Base-by-base conservation (phyloP, 2,797 vertebrate genomes). In the Fratercula arctica region DNA sequence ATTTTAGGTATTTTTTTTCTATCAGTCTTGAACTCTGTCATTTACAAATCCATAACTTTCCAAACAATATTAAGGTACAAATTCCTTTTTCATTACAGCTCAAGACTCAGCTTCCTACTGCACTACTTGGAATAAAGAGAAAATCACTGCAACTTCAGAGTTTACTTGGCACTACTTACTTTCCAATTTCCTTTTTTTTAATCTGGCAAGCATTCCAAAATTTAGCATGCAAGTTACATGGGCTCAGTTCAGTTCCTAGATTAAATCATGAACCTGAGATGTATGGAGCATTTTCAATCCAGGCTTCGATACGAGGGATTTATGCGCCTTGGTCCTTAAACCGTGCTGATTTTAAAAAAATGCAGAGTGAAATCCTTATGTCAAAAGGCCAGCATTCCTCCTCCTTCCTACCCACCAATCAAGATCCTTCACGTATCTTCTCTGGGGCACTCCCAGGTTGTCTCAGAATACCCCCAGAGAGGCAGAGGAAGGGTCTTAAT, bases 41-140 rank as follows among this genome's bases (percentile, higher is more conserved):
- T 70, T 89, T 48, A 82, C 21, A 90, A 88, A 82, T 16, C 45
- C 6, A 9, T 64, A 91, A 87, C 64, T 69, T 88, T 26, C 90
- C 35, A 63, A 93, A n/a, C 3, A 8, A 84, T 43, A 80, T 41
- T 28, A 56, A 93, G n/a, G 61, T 16, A 92, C 41, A 93, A 80
- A 67, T 11, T 68, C 56, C n/a, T 72, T 57, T 63, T 87, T 56
- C 75, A 51, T 41, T 73, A 37, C 41, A 94, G 50, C 63, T 92
- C 54, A 63, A 70, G 89, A 95, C 41, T 69, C 77, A 77, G 51
- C 46, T 90, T 96, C 73, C 84, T 91, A 68, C 13, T 83, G n/a
- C 31, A 33, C n/a, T 56, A 74, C 33, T 43, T 76, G 37, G 89
- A 89, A 50, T 64, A 93, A 80, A 74, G 26, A 70, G 24, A 53